Base-by-base conservation (phyloP, 2,113 vertebrate genomes). In the Varanus salvator region DNA sequence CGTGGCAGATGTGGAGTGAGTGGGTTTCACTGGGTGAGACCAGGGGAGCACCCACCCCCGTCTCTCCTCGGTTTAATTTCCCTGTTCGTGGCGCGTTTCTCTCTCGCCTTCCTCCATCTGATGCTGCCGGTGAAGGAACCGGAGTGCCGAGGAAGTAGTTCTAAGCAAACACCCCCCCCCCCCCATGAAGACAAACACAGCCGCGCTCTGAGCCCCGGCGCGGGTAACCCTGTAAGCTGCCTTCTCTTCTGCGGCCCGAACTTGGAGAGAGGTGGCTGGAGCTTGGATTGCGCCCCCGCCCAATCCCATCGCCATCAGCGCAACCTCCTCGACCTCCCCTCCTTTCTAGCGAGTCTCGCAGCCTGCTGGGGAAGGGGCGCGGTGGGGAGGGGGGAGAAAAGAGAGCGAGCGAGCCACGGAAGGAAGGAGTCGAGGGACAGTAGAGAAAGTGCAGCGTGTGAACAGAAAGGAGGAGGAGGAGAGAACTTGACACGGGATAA, bases 181-280 rank as follows among this genome's bases (percentile, higher is more conserved):
- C 52, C n/a, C 80, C 72, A 81, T 50, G 71, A 23, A 69, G 50
- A 81, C 82, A 88, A 92, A 93, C 83, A 82, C 54, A 91, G 89
- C 72, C 72, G 23, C n/a, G 44, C 66, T 11, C 3, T 2, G 29
- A 27, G 9, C n/a, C 12, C 66, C 1, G 48, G 29, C 50, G 1
- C 27, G 15, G 34, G 4, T 3, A 44, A 4, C 54, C 38, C 17
- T 86, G 34, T 31, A 21, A 29, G 48, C 44, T 29, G 84, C n/a
- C 1, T 9, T 34, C 19, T 31, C 48, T 15, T 54, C 52, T 8
- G 27, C 66, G n/a, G 27, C 44, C 50, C 25, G 48, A 31, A 38
- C 21, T 54, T 6, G 14, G 66, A 8, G 21, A 15, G 76, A 54
- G 21, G 23, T 48, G 68, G 0, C 34, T 60, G 48, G 52, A 83